Evolutionary conservation across 1,140 invertebrate species (phyloP), one percentile per base, ranked within the genome.

Genomic region (Pogonomyrmex barbatus): DNA sequence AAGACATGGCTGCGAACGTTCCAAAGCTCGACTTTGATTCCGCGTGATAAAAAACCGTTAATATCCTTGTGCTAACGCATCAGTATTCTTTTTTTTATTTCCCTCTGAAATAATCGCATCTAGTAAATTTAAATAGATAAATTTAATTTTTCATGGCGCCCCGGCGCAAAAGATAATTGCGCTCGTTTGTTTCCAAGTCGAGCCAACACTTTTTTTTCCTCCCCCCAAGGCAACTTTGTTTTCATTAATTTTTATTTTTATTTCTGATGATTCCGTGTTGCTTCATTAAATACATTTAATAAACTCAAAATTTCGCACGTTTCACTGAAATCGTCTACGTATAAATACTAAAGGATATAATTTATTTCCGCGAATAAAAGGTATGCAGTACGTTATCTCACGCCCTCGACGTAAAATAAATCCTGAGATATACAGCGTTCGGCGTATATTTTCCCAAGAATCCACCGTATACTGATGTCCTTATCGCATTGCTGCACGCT

Each of bases 401-500:
- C 56, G 79, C 54, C 14, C 79, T 75, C 79, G 56, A 60, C 79
- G n/a, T 83, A 83, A 83, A 83, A 83, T 83, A 83, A 83, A 83
- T 83, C 67, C 68, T 50, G 42, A 75, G 79, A 75, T 83, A 60
- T 75, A 75, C 42, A 60, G 42, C n/a, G 54, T 75, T 83, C 33
- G 79, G 79, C 54, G 79, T 83, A 62, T 75, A 83, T 83, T 83
- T 75, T 45, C 42, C 68, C 79, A 83, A 83, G 79, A 62, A 83
- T 83, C 68, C 54, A 36, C 79, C 54, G 30, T 73, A 71, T 56
- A 82, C 67, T 58, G 79, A 83, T 83, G 79, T 83, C 45, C 79
- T 75, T 83, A 83, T 73, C 79, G 79, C 68, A 24, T 47, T 60
- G 67, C 39, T 24, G 79, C 79, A 75, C 68, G 79, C 54, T 73